Conservation (phyloP, 2,888 invertebrate genomes). For the Masnerella sp. region DNA sequence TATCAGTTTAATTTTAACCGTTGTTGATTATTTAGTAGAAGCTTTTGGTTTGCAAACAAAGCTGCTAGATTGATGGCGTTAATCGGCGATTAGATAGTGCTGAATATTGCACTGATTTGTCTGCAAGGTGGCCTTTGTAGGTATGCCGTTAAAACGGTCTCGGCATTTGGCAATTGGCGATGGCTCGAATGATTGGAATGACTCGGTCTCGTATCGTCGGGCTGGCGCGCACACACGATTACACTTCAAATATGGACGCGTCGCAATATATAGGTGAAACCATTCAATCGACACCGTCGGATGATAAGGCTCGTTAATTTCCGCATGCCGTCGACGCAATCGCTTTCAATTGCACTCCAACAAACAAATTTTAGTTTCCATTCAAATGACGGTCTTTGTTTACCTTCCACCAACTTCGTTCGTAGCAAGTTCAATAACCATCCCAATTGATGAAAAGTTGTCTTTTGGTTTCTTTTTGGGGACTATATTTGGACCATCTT, state of each 20-base stretch:
- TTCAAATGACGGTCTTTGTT: conserved; percentile 4
- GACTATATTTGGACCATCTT: too few species aligned
- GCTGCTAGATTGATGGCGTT: not conserved
- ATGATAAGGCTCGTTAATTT: conserved; percentile 50
- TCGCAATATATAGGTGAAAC: conserved; percentile 47
- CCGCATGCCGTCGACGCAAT: conserved; percentile 37
- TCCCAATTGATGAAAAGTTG: too few species aligned
- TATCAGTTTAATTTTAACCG: too few species aligned
- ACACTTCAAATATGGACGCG: conserved; percentile 27
- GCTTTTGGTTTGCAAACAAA: too few species aligned
- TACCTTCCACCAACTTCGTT: not conserved
- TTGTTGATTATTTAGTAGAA: too few species aligned
- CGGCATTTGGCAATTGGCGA: conserved; percentile 45
- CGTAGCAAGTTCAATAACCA: too few species aligned
- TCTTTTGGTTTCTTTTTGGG: too few species aligned
- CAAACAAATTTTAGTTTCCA: conserved; percentile 13
- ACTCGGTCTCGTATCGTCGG: conserved; percentile 20
- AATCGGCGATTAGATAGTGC: not conserved
- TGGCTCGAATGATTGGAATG: conserved; percentile 37
- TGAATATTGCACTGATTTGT: conserved; percentile 6
- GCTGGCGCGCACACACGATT: conserved; percentile 9
- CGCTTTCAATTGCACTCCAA: conserved; percentile 19
- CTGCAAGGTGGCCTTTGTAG: conserved; percentile 16
- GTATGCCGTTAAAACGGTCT: conserved; percentile 27
- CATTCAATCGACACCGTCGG: conserved; percentile 52